Evolutionary conservation across 2,888 invertebrate species (phyloP).

Genomic region (Drosophila hawaiiensis): DNA sequence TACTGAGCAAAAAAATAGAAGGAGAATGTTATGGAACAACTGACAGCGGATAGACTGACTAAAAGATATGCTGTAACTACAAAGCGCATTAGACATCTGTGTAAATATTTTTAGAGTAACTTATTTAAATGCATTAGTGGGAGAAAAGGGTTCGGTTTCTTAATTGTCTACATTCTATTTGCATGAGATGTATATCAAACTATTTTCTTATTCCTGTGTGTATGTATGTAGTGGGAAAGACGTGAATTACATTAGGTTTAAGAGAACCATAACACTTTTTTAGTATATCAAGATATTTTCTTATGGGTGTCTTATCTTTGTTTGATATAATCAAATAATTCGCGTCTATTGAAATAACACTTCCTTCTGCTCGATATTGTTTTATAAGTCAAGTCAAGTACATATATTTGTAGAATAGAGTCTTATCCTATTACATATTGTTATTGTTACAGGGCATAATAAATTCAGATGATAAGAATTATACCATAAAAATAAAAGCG

Average conservation of each 20-base stretch:
- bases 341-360: background rate
- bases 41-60: background rate
- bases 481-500: conserved; percentile 40
- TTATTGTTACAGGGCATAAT: conserved; percentile 21
- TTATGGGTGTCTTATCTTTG: background rate
- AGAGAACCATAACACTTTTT: background rate
- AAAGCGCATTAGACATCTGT: background rate
- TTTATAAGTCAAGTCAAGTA: background rate
- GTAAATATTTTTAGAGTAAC: background rate
- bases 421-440: background rate
- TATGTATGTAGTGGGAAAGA: background rate
- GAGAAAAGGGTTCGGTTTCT: accelerated
- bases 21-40: too few relatives aligned
- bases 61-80: conserved; percentile 7
- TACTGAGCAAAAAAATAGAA: conserved; percentile 12
- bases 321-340: background rate
- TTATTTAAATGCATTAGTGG: background rate
- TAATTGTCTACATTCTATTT: background rate
- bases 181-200: background rate
- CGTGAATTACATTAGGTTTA: background rate
- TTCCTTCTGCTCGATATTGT: background rate
- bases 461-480: conserved; percentile 50
- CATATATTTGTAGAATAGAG: too few relatives aligned
- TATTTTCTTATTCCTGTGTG: background rate
- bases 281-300: background rate